Conservation (phyloP, 2,113 vertebrate genomes). For the Rhinopithecus roxellana region DNA sequence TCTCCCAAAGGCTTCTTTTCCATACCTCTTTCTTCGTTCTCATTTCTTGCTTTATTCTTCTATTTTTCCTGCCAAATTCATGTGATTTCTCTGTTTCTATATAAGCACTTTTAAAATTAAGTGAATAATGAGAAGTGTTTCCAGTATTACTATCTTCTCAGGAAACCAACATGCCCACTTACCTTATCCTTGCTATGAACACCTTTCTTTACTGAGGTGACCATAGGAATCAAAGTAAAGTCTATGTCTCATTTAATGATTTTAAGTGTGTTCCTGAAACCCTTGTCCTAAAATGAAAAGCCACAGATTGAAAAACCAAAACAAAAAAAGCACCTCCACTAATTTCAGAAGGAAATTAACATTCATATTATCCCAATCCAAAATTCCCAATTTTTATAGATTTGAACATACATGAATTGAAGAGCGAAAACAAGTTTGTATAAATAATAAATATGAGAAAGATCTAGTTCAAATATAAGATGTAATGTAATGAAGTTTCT, state of each 20-base stretch:
- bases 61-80: neutral
- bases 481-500: neutral
- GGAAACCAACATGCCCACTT: neutral
- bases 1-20: neutral
- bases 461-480: neutral
- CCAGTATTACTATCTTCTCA: neutral
- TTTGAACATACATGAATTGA: neutral
- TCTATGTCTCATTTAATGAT: neutral
- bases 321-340: neutral
- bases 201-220: neutral
- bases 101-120: neutral
- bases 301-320: neutral
- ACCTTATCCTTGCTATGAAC: neutral
- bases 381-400: neutral
- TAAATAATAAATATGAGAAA: neutral
- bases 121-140: slow-evolving; percentile 28
- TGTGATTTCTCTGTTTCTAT: neutral
- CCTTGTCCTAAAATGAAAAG: neutral
- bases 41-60: neutral
- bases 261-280: neutral
- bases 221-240: neutral
- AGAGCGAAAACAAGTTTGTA: neutral
- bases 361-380: neutral
- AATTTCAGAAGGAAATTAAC: slow-evolving; percentile 7
- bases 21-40: neutral